A percentile compares a stretch with the other conserved stretches of the same genome.
phyloP scores from a whole-genome alignment of 2,888 invertebrate genomes.

The Nesidiocoris tenuis region DNA sequence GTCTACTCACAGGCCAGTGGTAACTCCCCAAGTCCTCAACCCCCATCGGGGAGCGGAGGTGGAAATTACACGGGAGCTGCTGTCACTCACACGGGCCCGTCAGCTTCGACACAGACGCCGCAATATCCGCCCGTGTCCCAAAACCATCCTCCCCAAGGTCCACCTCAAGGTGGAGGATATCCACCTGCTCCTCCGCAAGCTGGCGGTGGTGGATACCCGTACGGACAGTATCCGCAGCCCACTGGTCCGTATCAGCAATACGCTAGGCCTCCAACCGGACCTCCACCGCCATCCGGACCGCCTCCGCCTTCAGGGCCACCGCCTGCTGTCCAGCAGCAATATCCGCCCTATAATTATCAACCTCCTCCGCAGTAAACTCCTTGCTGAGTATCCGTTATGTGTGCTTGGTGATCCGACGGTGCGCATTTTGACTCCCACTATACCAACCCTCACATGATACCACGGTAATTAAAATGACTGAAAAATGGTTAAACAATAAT shows the following conservation, averaged over 20 bases:
- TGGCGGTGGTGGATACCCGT: conserved; percentile 47
- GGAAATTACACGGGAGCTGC: conserved; percentile 52
- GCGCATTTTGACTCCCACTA: no score
- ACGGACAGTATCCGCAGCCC: conserved; percentile 53
- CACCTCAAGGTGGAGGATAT: conserved; percentile 28
- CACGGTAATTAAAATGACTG: no score
- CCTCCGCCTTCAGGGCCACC: conserved; percentile 57
- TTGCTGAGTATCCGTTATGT: no score
- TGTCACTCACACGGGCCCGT: conserved; percentile 55
- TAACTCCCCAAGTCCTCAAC: conserved; percentile 49
- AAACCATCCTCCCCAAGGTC: conserved; percentile 49
- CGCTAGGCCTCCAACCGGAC: conserved; percentile 57
- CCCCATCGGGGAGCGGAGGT: conserved; percentile 28
- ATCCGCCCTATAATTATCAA: conserved; percentile 71
- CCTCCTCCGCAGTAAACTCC: conserved; percentile 56
- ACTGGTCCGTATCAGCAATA: conserved; percentile 60
- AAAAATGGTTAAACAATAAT: no score
- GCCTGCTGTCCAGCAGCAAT: conserved; percentile 57
- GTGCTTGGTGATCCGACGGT: no score
- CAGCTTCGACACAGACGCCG: conserved; percentile 58
- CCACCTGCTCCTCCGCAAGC: conserved; percentile 39
- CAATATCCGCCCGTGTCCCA: conserved; percentile 60
- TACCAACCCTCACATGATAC: no score
- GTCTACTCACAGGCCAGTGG: conserved; percentile 32
- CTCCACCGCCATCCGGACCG: conserved; percentile 60